Evolutionary conservation across 2,113 vertebrate species (phyloP).

Genomic region (Xenopus tropicalis): DNA sequence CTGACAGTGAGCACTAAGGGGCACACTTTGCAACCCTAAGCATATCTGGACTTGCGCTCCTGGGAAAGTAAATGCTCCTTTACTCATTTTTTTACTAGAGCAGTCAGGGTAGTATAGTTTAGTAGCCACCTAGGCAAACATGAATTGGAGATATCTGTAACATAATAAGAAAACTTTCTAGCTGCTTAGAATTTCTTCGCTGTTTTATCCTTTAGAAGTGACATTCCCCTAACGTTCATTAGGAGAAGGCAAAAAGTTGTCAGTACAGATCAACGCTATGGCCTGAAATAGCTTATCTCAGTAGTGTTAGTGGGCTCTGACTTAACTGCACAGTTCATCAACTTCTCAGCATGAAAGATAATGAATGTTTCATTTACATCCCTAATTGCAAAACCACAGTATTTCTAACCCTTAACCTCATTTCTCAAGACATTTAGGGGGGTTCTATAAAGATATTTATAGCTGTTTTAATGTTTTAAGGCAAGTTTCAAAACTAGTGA

Average conservation of each 20-base stretch:
- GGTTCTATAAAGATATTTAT: not conserved
- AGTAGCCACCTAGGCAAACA: no score
- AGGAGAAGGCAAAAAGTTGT: constrained; percentile 63
- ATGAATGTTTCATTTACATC: constrained; percentile 92
- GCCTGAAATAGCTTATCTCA: constrained; percentile 84
- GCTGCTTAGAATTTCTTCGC: no score
- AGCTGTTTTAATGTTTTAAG: not conserved
- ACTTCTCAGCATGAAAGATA: constrained; percentile 96
- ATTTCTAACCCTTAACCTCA: constrained; percentile 75
- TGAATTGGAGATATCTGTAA: no score
- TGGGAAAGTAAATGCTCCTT: no score
- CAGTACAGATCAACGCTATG: constrained; percentile 59
- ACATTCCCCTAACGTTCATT: constrained; percentile 39
- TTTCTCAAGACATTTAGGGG: not conserved
- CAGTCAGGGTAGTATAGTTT: no score
- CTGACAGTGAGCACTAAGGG: no score
- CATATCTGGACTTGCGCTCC: no score
- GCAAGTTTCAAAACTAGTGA: no score
- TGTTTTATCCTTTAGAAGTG: not conserved
- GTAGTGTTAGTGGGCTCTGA: constrained; percentile 87
- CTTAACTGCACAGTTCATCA: constrained; percentile 98
- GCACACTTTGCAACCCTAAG: no score
- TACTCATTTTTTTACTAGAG: no score
- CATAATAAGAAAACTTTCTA: no score
- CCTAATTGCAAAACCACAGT: constrained; percentile 82